Percentiles rank a stretch among this genome's conserved stretches.
These are phyloP conservation scores for Euglossa dilemma DNA, from an alignment of 1,140 invertebrate species.

Conservation along the genomic window DNA sequence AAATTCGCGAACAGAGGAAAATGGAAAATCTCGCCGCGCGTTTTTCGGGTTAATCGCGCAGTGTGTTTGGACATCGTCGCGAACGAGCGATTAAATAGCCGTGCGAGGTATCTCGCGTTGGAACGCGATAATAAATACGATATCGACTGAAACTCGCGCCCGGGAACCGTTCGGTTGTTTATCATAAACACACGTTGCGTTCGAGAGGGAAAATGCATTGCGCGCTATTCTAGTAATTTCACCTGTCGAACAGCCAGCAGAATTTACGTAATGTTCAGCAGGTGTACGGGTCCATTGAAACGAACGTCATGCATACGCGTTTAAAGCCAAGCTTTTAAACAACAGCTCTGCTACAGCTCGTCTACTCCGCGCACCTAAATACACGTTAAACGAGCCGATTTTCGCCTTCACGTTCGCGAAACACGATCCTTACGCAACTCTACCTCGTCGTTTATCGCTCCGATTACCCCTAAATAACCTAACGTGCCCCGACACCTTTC, in stretches of 20 bases:
- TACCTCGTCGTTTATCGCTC: neutral
- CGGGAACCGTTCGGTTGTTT: neutral
- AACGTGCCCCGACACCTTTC: neutral
- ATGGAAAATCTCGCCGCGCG: neutral
- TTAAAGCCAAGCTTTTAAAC: neutral
- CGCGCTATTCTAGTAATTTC: neutral
- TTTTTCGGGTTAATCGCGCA: neutral
- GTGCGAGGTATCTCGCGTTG: neutral
- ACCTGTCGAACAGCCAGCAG: neutral
- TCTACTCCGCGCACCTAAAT: neutral
- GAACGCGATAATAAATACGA: slow-evolving; percentile 2
- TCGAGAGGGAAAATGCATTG: neutral
- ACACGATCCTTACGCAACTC: neutral
- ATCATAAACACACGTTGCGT: neutral
- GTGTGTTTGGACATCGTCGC: neutral
- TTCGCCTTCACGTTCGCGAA: neutral
- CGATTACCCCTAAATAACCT: neutral
- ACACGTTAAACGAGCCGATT: neutral
- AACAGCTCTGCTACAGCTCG: neutral
- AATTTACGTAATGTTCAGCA: neutral
- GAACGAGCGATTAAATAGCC: neutral
- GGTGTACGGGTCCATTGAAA: neutral
- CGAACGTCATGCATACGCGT: neutral
- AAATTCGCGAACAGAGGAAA: no score
- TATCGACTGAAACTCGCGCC: neutral